A percentile compares a stretch with the other conserved stretches of the same genome.
phyloP scores from a whole-genome alignment of 2,797 vertebrate species.

The Gastrophryne carolinensis region DNA sequence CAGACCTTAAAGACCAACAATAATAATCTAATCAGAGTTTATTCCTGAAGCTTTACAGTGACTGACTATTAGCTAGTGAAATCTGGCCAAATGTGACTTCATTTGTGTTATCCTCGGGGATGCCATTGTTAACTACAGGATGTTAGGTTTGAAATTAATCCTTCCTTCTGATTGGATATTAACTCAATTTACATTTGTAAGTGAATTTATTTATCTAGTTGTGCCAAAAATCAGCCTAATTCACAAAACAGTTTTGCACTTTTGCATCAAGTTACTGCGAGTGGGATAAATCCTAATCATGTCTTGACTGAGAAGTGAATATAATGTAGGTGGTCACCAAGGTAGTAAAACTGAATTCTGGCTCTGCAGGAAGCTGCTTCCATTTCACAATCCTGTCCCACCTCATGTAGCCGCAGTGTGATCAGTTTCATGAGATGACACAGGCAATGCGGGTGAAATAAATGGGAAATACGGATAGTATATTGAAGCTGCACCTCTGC shows the following conservation, averaged over 20 bases:
- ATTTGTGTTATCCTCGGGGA: background rate
- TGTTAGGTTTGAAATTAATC: background rate
- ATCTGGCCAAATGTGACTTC: background rate
- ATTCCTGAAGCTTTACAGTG: background rate
- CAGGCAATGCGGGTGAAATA: background rate
- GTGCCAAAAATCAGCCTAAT: background rate
- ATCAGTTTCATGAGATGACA: background rate
- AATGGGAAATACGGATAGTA: background rate
- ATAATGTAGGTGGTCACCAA: background rate
- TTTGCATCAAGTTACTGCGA: background rate
- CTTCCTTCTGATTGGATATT: background rate
- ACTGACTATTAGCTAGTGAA: background rate
- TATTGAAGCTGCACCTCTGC: no score
- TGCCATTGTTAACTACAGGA: background rate
- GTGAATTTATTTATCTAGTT: background rate
- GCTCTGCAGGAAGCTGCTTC: constrained; percentile 23
- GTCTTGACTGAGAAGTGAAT: background rate
- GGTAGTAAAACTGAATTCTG: constrained; percentile 14
- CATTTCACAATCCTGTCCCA: background rate
- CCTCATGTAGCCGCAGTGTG: background rate
- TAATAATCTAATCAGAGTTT: background rate
- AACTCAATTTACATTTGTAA: no score
- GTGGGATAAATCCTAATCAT: background rate
- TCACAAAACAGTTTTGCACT: background rate
- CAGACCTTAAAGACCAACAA: background rate